A percentile compares a stretch with the other conserved stretches of the same genome.
Evolutionary conservation across 2,797 vertebrate species (phyloP).

Genomic region (Macrochelys suwanniensis): DNA sequence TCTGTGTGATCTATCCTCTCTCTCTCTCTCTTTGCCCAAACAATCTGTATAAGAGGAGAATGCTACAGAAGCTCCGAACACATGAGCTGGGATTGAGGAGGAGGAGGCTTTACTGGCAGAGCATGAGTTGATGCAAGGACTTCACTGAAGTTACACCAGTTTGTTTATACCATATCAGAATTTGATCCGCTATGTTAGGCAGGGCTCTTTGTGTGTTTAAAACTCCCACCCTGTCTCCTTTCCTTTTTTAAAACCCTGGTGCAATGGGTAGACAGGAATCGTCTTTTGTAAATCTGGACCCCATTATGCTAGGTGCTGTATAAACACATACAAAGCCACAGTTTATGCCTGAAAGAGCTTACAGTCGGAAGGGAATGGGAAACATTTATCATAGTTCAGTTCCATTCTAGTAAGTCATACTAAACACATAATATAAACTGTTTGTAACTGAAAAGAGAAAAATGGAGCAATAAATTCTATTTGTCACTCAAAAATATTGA

Average conservation of each 20-base stretch:
- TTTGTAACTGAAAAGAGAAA: conserved; percentile 59
- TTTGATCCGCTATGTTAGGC: neutral
- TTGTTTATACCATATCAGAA: neutral
- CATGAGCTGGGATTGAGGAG: neutral
- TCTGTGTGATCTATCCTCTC: no score
- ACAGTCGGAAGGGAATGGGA: conserved; percentile 25
- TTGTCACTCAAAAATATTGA: conserved; percentile 69
- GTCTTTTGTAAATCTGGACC: conserved; percentile 10
- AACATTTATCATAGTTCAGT: conserved; percentile 10
- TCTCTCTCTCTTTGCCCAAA: no score
- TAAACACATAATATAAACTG: conserved; percentile 13
- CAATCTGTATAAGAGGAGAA: conserved; percentile 27
- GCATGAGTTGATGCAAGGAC: conserved; percentile 18
- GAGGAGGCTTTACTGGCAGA: neutral
- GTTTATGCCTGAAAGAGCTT: neutral
- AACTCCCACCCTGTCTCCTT: conserved; percentile 12
- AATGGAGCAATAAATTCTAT: conserved; percentile 53
- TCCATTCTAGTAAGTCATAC: conserved; percentile 34
- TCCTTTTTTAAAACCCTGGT: conserved; percentile 50
- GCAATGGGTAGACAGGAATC: neutral
- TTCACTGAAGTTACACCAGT: neutral
- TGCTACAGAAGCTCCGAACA: neutral
- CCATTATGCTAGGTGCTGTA: conserved; percentile 2
- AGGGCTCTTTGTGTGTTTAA: neutral
- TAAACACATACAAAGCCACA: neutral